Conservation (phyloP, 1,140 invertebrate genomes). For the Sesamia nonagrioides region DNA sequence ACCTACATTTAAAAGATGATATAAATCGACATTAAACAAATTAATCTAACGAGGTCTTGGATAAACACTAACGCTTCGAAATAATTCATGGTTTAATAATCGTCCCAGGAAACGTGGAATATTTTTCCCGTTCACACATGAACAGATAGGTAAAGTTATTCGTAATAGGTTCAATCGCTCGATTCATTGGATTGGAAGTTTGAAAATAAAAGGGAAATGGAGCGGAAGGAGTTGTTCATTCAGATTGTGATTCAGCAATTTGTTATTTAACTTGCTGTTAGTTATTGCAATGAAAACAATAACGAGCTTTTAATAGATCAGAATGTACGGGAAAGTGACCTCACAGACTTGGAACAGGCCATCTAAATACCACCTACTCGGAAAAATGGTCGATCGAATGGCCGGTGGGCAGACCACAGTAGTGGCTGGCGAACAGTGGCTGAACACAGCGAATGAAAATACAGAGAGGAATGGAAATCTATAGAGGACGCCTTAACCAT, state of each 20-base stretch:
- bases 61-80: constrained; percentile 27
- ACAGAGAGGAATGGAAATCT: too few species aligned
- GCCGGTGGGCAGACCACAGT: too few species aligned
- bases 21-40: not conserved
- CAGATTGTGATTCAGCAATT: constrained; percentile 72
- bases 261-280: constrained; percentile 63
- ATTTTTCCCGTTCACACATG: constrained; percentile 64
- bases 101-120: constrained; percentile 48
- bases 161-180: constrained; percentile 73
- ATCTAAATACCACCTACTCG: too few species aligned
- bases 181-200: constrained; percentile 74
- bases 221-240: constrained; percentile 74
- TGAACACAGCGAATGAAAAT: too few species aligned
- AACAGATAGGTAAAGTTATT: constrained; percentile 67
- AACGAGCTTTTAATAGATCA: constrained; percentile 3
- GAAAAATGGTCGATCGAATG: too few species aligned
- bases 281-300: constrained; percentile 39
- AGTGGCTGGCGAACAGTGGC: too few species aligned
- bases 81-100: constrained; percentile 48
- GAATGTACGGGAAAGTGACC: too few species aligned
- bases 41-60: constrained; percentile 26
- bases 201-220: constrained; percentile 78
- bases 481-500: too few species aligned
- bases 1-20: not conserved
- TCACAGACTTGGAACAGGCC: too few species aligned